Evolutionary conservation across 1,140 invertebrate genomes (phyloP).

Genomic region (Pseudomyrmex sp.): DNA sequence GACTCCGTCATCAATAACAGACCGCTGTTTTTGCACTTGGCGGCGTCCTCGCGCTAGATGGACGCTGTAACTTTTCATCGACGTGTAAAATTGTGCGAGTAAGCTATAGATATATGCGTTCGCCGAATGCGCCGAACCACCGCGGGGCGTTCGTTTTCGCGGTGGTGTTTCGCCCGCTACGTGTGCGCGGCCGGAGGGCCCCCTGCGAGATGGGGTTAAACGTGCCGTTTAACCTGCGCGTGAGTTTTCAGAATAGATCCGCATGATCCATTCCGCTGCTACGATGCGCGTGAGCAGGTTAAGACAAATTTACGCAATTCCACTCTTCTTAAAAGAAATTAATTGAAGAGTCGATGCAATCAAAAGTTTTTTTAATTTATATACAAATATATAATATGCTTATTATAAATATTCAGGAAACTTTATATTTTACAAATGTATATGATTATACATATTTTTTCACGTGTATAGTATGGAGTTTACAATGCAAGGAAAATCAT

Average conservation of each 20-base stretch:
- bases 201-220: slow-evolving; percentile 61
- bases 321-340: background rate
- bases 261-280: slow-evolving; percentile 42
- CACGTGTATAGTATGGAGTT: too few relatives aligned
- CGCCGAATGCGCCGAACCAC: background rate
- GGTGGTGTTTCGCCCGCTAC: slow-evolving; percentile 15
- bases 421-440: too few relatives aligned
- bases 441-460: too few relatives aligned
- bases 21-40: background rate
- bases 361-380: too few relatives aligned
- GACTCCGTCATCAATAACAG: slow-evolving; percentile 27
- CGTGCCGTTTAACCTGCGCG: slow-evolving; percentile 63
- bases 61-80: slow-evolving; percentile 28
- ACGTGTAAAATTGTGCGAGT: slow-evolving; percentile 18
- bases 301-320: slow-evolving; percentile 8
- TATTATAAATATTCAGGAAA: background rate
- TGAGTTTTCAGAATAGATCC: slow-evolving; percentile 62
- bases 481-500: too few relatives aligned
- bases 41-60: background rate
- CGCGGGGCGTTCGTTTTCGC: slow-evolving; percentile 35
- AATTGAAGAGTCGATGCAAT: background rate
- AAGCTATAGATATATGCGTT: background rate
- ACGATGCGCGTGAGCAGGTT: background rate
- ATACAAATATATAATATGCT: background rate
- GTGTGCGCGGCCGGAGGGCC: background rate